phyloP scores from a whole-genome alignment of 2,888 invertebrate species.

The Prosopocoilus inquinatus region DNA sequence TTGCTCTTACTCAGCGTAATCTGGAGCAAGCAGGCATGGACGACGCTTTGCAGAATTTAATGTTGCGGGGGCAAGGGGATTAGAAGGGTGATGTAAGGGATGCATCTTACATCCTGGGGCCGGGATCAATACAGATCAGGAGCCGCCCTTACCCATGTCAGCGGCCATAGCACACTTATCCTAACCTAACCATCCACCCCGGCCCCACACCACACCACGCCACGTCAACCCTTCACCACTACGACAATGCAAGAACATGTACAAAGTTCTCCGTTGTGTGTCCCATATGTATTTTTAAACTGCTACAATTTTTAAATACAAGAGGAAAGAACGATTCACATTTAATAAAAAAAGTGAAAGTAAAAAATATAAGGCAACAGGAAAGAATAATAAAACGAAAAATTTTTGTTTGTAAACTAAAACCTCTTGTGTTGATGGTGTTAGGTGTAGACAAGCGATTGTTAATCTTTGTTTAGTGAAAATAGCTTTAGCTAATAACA shows the following conservation, averaged over 20 bases:
- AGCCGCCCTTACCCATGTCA: slow-evolving; percentile 53
- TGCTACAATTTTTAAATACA: no score
- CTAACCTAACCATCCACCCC: slow-evolving; percentile 29
- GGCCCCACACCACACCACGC: slow-evolving; percentile 29
- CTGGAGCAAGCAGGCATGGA: neutral
- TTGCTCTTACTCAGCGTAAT: neutral
- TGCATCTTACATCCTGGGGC: slow-evolving; percentile 52
- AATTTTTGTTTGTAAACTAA: no score
- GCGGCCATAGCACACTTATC: slow-evolving; percentile 47
- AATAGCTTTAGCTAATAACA: no score
- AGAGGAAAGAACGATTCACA: no score
- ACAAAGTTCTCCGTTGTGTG: slow-evolving; percentile 7
- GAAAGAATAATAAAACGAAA: no score
- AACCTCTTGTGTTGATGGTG: no score
- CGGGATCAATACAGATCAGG: slow-evolving; percentile 54
- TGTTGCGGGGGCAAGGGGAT: slow-evolving; percentile 28
- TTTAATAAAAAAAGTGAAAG: no score
- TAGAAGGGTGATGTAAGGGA: slow-evolving; percentile 46
- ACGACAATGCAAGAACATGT: slow-evolving; percentile 30
- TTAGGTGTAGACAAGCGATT: no score
- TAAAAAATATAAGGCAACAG: no score
- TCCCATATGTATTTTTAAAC: no score
- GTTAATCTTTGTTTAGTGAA: no score
- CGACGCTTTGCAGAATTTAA: slow-evolving; percentile 11
- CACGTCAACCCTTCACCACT: slow-evolving; percentile 27